These are phyloP conservation scores for Halcyon leucocephala DNA, from an alignment of 2,797 vertebrate genomes.

Conservation along the genomic window DNA sequence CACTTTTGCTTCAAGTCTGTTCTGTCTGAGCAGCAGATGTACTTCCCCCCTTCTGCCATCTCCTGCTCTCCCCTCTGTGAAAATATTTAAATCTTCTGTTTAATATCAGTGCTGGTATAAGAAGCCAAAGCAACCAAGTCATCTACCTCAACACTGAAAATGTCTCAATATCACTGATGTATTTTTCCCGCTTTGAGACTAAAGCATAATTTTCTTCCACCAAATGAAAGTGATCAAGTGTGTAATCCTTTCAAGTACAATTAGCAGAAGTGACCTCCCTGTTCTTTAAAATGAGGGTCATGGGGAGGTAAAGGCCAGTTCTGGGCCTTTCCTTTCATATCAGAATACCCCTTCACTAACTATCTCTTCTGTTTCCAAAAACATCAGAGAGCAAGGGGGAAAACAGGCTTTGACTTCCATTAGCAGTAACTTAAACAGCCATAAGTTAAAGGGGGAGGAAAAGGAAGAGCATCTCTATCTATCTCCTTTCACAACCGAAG, in stretches of 20 bases:
- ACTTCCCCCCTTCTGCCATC: background rate
- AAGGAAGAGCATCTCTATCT: slow-evolving; percentile 61
- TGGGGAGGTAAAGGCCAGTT: slow-evolving; percentile 51
- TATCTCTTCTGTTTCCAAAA: slow-evolving; percentile 51
- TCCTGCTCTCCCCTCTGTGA: background rate
- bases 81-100: background rate
- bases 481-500: slow-evolving; percentile 61
- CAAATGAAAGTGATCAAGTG: slow-evolving; percentile 42
- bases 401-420: slow-evolving; percentile 61
- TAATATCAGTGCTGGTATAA: background rate
- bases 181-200: background rate
- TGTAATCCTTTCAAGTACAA: slow-evolving; percentile 61
- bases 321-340: slow-evolving; percentile 47
- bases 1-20: slow-evolving; percentile 7
- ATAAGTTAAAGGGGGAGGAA: slow-evolving; percentile 69
- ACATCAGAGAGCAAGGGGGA: slow-evolving; percentile 47
- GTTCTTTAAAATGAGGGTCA: slow-evolving; percentile 56
- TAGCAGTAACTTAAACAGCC: slow-evolving; percentile 71
- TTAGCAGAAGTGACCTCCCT: slow-evolving; percentile 41
- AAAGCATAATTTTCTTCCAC: background rate
- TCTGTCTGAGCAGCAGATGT: slow-evolving; percentile 3
- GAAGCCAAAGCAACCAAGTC: background rate
- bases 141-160: background rate
- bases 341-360: slow-evolving; percentile 3
- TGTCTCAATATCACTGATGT: background rate